Base-by-base conservation (phyloP, 2,113 vertebrate species). In the Crotophaga sulcirostris region DNA sequence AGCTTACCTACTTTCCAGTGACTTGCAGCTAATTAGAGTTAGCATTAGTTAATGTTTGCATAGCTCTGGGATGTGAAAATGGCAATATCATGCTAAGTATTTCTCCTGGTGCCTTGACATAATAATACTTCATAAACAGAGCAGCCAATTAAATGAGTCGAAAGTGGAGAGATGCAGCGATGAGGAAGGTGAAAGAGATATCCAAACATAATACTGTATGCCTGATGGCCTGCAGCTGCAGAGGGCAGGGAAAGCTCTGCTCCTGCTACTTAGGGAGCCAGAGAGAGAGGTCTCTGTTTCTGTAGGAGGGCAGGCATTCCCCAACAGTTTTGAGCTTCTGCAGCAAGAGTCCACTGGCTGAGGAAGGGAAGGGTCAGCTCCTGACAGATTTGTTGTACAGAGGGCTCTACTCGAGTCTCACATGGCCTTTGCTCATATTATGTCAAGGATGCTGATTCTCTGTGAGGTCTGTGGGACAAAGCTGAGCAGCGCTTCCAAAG, bases 51-150 rank as follows among this genome's bases (percentile, higher is more conserved):
- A 94, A 95, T 90, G 76, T 94, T 89, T 92, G 83, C 76, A 92
- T 21, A 88, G 83, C 80, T 70, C 52, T 84, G 72, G 47, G 86
- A 86, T 90, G 68, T 88, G 94, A 93, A 96, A 97, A 86, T 59
- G 60, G 68, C 85, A 67, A 70, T 95, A 88, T 80, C 82, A 69
- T 68, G 79, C 63, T 70, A 90, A 94, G 76, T 86, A 83, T 93
- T 93, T 92, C 59, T 88, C 79, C 68, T 88, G 45, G 64, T 93
- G 59, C 80, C 34, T 93, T 92, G 59, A 74, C 68, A 90, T 26
- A 23, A 56, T 81, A 91, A 81, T 89, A 93, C 79, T 84, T 97
- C 64, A 93, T 86, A 92, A 84, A 76, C 56, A 74, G 64, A 90
- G 60, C 83, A 92, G 83, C 92, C 76, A 89, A 83, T 92, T 90